Conservation (phyloP, 2,888 invertebrate genomes). For the Trachelus tabidus region DNA sequence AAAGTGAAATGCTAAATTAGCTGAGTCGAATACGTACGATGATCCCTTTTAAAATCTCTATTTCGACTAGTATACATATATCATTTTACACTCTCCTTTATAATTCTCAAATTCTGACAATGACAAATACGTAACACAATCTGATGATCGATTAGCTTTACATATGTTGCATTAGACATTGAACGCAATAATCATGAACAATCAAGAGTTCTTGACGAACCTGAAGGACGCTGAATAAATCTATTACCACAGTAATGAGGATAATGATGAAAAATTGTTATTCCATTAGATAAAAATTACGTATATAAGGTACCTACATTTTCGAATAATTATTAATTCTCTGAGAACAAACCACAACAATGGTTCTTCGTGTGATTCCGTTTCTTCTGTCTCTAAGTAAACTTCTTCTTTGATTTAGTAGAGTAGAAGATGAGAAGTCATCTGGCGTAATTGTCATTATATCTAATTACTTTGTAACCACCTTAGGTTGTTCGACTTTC, state of each 20-base stretch:
- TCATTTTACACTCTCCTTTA: no score
- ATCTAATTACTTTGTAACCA: not conserved
- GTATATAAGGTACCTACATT: not conserved
- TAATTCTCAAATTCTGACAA: not conserved
- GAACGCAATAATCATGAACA: not conserved
- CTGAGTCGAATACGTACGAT: no score
- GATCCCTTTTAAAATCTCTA: no score
- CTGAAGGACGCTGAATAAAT: not conserved
- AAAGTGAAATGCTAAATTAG: no score
- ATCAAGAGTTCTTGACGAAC: not conserved
- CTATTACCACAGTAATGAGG: not conserved
- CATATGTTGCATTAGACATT: not conserved
- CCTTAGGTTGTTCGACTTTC: not conserved
- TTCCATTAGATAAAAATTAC: not conserved
- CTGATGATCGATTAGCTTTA: not conserved
- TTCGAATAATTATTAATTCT: not conserved
- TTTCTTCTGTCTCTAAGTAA: not conserved
- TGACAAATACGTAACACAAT: not conserved
- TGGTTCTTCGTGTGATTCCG: not conserved
- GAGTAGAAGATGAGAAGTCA: not conserved
- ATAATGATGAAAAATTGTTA: conserved; percentile 1
- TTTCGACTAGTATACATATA: no score
- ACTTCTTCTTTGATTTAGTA: not conserved
- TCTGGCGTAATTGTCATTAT: not conserved
- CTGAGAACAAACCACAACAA: not conserved